Evolutionary conservation across 2,113 vertebrate genomes (phyloP), one percentile per base, ranked within the genome.

Genomic region (Kryptolebias marmoratus): DNA sequence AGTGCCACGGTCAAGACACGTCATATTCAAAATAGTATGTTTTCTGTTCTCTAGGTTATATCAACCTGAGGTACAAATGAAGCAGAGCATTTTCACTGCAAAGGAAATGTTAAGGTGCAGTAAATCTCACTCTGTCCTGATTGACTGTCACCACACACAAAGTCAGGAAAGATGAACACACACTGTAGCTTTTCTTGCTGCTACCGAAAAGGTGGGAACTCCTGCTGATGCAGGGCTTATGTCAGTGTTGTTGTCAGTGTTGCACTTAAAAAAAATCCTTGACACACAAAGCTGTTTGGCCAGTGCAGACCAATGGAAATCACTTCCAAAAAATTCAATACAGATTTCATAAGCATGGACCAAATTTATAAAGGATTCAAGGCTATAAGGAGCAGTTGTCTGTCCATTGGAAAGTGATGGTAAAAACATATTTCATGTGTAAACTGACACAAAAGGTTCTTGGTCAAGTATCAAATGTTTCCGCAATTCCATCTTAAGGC

Each of bases 91-190:
- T 44, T 68, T 27, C 31, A 32, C 31, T 66, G 11, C 49, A 42
- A 13, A 53, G 64, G 12, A 50, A 66, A 39, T 31, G 36, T 64
- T 68, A 31, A 60, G 54, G 49, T 55, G 66, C 60, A 69, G 27
- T 31, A 64, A 64, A 49, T 52, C 15, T 42, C 6, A 49, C 53
- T 61, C 50, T 44, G 27, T 71, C 53, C 72, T 39, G 36, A 84
- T 64, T 67, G 62, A 69, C 71, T 79, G 75, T 77, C 75, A 76
- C 62, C 47, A 61, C 31, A 65, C 49, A 71, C 68, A 68, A 73
- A 79, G 57, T 53, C 49, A 71, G 7, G 44, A 50, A 27, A 61
- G 58, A 75, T 65, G 49, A 70, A 44, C 68, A 57, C 42, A 77
- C 62, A 47, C 31, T 49, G 39, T 45, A 64, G 27, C 53, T 70